phyloP scores from a whole-genome alignment of 2,113 vertebrate genomes.

The Cochlearius cochlearius region DNA sequence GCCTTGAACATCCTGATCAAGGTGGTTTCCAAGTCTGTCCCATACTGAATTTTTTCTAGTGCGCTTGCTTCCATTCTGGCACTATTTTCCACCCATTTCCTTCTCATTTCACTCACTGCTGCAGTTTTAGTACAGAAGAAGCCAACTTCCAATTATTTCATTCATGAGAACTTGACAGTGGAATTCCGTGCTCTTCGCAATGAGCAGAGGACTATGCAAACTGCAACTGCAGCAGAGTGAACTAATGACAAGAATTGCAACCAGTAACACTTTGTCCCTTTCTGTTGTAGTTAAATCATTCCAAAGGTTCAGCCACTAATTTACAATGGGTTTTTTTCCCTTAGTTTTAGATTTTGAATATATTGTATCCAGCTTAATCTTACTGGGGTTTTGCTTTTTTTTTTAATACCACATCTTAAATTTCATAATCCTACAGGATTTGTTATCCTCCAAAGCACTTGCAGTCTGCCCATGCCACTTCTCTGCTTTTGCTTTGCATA shows the following conservation, averaged over 20 bases:
- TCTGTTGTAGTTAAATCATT: background rate
- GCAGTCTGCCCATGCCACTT: background rate
- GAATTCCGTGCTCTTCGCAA: background rate
- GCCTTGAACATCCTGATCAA: background rate
- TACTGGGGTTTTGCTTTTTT: background rate
- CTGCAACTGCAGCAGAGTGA: background rate
- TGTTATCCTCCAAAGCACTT: background rate
- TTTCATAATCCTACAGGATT: background rate
- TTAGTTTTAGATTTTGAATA: background rate
- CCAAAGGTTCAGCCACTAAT: background rate
- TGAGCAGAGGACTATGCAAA: background rate
- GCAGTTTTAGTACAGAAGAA: background rate
- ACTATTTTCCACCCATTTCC: background rate
- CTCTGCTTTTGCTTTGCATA: background rate
- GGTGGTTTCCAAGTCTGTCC: background rate
- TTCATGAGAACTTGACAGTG: background rate
- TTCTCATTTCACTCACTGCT: background rate
- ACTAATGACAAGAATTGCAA: background rate
- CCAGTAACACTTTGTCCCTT: background rate
- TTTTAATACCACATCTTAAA: background rate
- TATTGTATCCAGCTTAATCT: background rate
- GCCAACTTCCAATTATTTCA: background rate
- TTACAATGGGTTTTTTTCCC: background rate
- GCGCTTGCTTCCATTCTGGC: background rate
- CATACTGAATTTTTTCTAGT: background rate